Percentiles rank a stretch among this genome's conserved stretches.
Conservation (phyloP, 2,113 vertebrate genomes). For the Oncorhynchus gorbuscha region DNA sequence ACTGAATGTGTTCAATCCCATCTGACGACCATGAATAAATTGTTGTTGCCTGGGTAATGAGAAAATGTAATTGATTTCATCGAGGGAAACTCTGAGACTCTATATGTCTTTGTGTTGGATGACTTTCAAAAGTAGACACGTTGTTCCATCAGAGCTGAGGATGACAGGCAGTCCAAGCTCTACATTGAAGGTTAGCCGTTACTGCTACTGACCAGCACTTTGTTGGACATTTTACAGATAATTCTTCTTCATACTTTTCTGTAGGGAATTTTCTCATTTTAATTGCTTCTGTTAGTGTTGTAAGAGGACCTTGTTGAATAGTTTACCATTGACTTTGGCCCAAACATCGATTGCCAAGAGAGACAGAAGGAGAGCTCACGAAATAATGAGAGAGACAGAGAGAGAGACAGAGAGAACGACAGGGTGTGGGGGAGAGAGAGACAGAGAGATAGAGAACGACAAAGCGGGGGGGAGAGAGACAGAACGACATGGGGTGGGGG, state of each 20-base stretch:
- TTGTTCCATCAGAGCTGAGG: too few relatives aligned
- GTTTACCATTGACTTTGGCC: slow-evolving; percentile 27
- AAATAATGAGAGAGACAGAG: neutral
- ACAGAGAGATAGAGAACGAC: neutral
- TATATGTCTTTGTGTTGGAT: neutral
- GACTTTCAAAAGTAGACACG: neutral
- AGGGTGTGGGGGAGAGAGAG: neutral
- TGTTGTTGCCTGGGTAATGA: neutral
- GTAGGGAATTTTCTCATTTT: neutral
- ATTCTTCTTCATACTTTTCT: neutral
- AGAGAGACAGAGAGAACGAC: neutral
- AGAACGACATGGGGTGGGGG: neutral
- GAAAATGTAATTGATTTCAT: neutral
- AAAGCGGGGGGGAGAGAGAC: neutral
- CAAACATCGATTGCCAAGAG: slow-evolving; percentile 1
- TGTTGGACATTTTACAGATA: neutral
- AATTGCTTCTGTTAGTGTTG: slow-evolving; percentile 17
- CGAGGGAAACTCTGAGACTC: neutral
- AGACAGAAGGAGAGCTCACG: too few relatives aligned
- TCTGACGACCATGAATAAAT: neutral
- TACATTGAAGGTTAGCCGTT: too few relatives aligned
- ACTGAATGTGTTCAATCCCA: neutral
- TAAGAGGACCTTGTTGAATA: slow-evolving; percentile 16
- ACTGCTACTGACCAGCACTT: neutral
- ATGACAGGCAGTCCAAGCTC: too few relatives aligned